Conservation (phyloP, 2,888 invertebrate species). For the Mamestra brassicae region DNA sequence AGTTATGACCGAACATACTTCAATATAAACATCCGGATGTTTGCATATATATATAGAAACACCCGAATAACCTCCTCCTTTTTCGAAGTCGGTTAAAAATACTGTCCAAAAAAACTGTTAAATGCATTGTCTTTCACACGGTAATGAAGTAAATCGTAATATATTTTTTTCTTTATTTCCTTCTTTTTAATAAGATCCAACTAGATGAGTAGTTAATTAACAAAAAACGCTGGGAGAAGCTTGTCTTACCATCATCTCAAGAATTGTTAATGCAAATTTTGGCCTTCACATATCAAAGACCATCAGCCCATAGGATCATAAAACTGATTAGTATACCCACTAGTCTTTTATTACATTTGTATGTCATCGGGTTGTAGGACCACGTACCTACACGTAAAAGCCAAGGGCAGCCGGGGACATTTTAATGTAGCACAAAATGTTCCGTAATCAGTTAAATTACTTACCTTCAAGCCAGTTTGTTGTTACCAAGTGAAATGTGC, state of each 20-base stretch:
- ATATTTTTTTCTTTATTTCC: too few relatives aligned
- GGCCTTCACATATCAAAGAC: background rate
- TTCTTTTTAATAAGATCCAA: too few relatives aligned
- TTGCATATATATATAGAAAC: too few relatives aligned
- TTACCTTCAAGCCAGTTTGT: constrained; percentile 31
- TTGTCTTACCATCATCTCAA: background rate
- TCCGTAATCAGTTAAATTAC: constrained; percentile 50
- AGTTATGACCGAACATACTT: too few relatives aligned
- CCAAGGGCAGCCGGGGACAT: constrained; percentile 70
- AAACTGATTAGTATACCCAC: background rate
- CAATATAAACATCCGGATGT: too few relatives aligned
- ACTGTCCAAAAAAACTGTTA: too few relatives aligned
- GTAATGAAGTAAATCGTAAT: too few relatives aligned
- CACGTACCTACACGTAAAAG: constrained; percentile 27
- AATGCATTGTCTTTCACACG: too few relatives aligned
- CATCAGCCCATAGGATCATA: background rate
- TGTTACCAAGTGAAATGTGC: constrained; percentile 37
- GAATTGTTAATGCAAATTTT: background rate
- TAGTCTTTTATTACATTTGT: constrained; percentile 13
- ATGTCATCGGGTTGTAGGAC: constrained; percentile 26
- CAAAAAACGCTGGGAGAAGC: background rate
- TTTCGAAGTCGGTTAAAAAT: too few relatives aligned
- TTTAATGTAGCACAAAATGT: constrained; percentile 64
- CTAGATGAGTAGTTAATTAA: background rate
- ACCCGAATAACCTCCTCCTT: too few relatives aligned